phyloP scores from a whole-genome alignment of 2,113 vertebrate genomes.

The Amphiprion percula region DNA sequence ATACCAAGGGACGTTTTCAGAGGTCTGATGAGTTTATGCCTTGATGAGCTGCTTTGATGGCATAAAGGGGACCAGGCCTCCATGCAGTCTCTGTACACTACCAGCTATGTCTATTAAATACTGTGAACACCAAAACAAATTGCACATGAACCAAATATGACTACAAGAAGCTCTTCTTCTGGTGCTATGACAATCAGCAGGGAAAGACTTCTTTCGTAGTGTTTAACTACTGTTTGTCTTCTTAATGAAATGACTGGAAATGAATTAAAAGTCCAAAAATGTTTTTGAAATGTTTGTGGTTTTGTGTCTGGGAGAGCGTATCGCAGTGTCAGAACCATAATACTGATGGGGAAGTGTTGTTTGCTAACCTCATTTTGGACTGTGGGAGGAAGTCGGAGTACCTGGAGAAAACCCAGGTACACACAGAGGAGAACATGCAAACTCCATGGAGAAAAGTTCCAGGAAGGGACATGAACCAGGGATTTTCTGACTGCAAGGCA shows the following conservation, averaged over 20 bases:
- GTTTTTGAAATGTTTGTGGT: not conserved
- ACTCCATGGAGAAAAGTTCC: too few species aligned
- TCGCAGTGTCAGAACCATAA: not conserved
- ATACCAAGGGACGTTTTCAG: too few species aligned
- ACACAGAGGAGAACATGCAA: too few species aligned
- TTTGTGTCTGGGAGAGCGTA: not conserved
- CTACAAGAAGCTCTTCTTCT: constrained; percentile 20
- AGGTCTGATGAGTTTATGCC: too few species aligned
- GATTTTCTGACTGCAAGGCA: too few species aligned
- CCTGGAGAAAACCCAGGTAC: too few species aligned
- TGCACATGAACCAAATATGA: constrained; percentile 66
- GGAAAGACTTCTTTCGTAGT: constrained; percentile 17
- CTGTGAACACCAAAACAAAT: constrained; percentile 27
- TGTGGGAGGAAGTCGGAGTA: too few species aligned
- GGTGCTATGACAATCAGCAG: constrained; percentile 7
- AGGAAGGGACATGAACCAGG: too few species aligned
- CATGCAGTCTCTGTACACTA: constrained; percentile 91
- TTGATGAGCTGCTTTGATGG: too few species aligned
- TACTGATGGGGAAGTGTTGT: too few species aligned
- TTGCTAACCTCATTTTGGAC: too few species aligned
- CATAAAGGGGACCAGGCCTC: constrained; percentile 75
- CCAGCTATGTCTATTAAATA: constrained; percentile 92
- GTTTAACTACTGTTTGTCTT: constrained; percentile 63
- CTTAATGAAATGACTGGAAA: constrained; percentile 51
- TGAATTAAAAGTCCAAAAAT: constrained; percentile 64